Evolutionary conservation across 2,113 vertebrate genomes (phyloP), one percentile per base, ranked within the genome.

Genomic region (Vidua chalybeata): DNA sequence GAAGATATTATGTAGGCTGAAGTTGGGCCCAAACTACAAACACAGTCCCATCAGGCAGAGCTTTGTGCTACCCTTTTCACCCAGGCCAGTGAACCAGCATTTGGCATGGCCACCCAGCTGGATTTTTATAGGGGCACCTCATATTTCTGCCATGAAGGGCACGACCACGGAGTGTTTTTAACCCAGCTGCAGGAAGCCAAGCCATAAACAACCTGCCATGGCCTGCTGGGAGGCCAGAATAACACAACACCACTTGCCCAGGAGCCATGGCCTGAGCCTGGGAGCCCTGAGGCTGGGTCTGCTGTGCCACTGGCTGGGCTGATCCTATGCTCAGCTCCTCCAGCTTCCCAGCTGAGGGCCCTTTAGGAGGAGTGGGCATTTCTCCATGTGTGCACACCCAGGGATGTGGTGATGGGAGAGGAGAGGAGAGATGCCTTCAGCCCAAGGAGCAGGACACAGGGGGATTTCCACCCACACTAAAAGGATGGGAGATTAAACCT

Each of bases 361-460:
- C 9, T 85, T 79, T 19, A 3, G 2, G 41, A 45, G 9, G 11
- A 55, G 9, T 4, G 15, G 18, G 8, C 1, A 30, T 64, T 73
- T 28, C 30, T 75, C 10, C 20, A 4, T 0, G 0, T 46, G 4
- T 51, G 20, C 30, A n/a, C 1, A 4, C 6, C 33, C 45, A 52
- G 22, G 23, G 27, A 15, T 2, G n/a, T 22, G 35, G 19, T 58
- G 71, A 13, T 72, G 41, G 49, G 48, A 68, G 18, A 33, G 30
- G 48, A 68, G 18, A 33, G 30, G 26, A 55, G 33, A 56, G 33
- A 24, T 48, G n/a, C 7, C 15, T 64, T 76, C 23, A 17, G 8
- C 3, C 2, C 52, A 16, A 13, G 1, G 3, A 58, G 22, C 21
- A 10, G 51, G 9, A 1, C 0, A 0, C 7, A 31, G 6, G 8